These are phyloP conservation scores for Eucidaris tribuloides DNA, from an alignment of 35 echinoderm and acorn worm species.

Conservation along the genomic window DNA sequence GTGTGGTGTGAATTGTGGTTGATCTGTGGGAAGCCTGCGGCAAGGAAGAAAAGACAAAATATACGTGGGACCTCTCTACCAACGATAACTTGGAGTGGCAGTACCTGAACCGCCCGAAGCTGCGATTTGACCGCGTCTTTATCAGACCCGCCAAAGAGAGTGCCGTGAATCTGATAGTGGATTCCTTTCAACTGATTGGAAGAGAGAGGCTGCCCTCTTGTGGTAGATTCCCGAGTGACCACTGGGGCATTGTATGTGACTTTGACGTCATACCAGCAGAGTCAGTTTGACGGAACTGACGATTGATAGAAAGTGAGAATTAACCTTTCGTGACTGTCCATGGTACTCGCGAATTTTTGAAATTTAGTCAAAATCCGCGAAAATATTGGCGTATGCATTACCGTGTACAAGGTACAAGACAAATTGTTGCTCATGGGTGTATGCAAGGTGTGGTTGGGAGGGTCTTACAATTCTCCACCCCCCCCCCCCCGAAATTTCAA, in stretches of 20 bases:
- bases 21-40: constrained; percentile 60
- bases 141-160: constrained; percentile 6
- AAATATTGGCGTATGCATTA: no score
- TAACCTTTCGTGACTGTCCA: no score
- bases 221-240: constrained; percentile 67
- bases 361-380: no score
- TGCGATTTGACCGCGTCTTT: constrained; percentile 57
- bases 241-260: constrained; percentile 65
- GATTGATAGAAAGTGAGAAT: no score
- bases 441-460: no score
- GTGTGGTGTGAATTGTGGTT: constrained; percentile 2
- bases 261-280: constrained; percentile 39
- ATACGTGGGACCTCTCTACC: constrained; percentile 42
- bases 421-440: no score
- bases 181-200: constrained; percentile 38
- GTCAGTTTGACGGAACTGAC: no score
- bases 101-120: not conserved
- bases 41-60: not conserved
- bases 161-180: not conserved
- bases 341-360: no score
- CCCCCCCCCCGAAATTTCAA: no score
- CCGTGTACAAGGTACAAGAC: no score
- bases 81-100: constrained; percentile 57
- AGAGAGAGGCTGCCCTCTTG: constrained; percentile 22
- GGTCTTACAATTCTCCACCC: no score